These are phyloP conservation scores for Phaetusa simplex DNA, from an alignment of 2,113 vertebrate species.

Conservation along the genomic window DNA sequence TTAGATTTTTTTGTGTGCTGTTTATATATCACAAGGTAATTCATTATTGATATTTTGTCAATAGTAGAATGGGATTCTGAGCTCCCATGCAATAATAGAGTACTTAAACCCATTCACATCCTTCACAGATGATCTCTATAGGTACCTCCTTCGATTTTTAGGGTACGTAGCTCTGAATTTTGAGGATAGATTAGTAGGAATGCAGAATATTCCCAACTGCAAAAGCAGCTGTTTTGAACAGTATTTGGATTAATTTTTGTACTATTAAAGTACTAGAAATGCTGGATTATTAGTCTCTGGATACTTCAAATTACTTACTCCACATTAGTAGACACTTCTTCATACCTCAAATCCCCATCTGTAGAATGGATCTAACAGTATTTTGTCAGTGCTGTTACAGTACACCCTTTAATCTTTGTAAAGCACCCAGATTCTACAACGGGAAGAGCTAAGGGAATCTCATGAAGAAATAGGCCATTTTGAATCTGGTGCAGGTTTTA, in stretches of 20 bases:
- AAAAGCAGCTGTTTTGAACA: not conserved
- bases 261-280: too few species aligned
- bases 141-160: not conserved
- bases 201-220: not conserved
- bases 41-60: not conserved
- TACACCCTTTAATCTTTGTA: not conserved
- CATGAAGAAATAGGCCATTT: not conserved
- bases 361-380: not conserved
- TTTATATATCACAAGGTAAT: not conserved
- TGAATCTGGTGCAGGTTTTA: not conserved
- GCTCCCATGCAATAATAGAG: rapidly evolving
- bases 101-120: not conserved
- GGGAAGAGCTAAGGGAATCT: not conserved
- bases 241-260: not conserved
- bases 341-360: not conserved
- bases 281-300: not conserved
- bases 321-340: not conserved
- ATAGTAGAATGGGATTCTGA: not conserved
- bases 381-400: not conserved
- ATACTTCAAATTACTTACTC: not conserved
- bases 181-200: not conserved
- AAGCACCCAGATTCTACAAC: not conserved
- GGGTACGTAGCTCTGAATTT: not conserved
- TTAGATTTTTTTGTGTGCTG: too few species aligned
- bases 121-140: not conserved